Evolutionary conservation across 2,113 vertebrate genomes (phyloP).

Genomic region (Atherinomorus stipes): DNA sequence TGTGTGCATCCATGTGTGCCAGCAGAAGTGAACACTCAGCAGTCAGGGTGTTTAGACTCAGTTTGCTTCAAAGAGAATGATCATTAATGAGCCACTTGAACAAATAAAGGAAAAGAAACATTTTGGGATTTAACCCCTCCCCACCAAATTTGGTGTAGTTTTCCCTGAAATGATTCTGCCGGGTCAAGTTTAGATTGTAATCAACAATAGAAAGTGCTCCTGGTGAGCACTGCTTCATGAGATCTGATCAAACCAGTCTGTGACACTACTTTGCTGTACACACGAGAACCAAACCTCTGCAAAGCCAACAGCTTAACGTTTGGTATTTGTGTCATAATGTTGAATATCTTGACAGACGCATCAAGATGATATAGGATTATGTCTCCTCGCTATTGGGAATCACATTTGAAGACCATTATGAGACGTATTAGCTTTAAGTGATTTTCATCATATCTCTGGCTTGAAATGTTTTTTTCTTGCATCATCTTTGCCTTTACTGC

Average conservation of each 20-base stretch:
- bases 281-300: no score
- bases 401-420: no score
- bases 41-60: constrained; percentile 29
- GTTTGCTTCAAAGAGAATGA: constrained; percentile 24
- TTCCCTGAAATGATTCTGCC: constrained; percentile 1
- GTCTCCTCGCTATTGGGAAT: no score
- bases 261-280: no score
- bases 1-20: constrained; percentile 51
- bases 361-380: constrained; percentile 9
- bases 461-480: neutral
- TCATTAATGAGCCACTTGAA: constrained; percentile 35
- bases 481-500: neutral
- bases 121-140: neutral
- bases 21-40: constrained; percentile 25
- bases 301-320: no score
- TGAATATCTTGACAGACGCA: neutral
- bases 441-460: no score
- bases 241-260: constrained; percentile 1
- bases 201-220: neutral
- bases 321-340: constrained; percentile 7
- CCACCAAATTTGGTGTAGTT: neutral
- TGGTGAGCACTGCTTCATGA: neutral
- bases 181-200: neutral
- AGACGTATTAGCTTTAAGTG: no score
- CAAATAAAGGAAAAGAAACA: neutral